Evolutionary conservation across 2,797 vertebrate genomes (phyloP).

Genomic region (Pantherophis alleghaniensis): DNA sequence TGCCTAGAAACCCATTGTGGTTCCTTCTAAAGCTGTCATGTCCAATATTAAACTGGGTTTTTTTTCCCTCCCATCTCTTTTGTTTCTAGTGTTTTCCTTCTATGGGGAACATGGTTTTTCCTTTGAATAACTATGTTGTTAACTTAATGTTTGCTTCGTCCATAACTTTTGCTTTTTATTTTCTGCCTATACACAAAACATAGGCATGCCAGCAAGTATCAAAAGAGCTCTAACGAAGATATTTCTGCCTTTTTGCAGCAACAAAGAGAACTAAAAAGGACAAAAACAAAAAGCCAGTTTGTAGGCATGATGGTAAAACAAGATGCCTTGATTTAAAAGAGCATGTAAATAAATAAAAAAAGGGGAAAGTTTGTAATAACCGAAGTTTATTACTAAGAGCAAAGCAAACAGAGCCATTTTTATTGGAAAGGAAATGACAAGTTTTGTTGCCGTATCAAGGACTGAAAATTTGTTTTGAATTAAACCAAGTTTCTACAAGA

Average conservation of each 20-base stretch:
- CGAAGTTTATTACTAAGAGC: background rate
- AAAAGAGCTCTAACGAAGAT: constrained; percentile 31
- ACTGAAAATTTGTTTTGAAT: background rate
- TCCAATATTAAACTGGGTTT: background rate
- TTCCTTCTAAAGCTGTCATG: background rate
- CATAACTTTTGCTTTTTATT: constrained; percentile 30
- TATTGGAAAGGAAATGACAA: background rate
- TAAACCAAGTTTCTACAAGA: background rate
- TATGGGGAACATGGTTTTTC: background rate
- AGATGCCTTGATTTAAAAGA: constrained; percentile 12
- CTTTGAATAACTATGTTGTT: constrained; percentile 19
- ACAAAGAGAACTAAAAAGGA: constrained; percentile 17
- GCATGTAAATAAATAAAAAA: constrained; percentile 27
- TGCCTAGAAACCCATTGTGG: background rate
- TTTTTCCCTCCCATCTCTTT: too few species aligned
- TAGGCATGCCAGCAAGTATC: constrained; percentile 46
- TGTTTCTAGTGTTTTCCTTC: background rate
- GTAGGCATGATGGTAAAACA: background rate
- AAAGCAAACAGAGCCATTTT: background rate
- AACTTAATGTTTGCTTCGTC: constrained; percentile 46
- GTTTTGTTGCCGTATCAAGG: constrained; percentile 2
- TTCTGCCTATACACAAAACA: constrained; percentile 44
- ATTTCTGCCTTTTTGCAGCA: constrained; percentile 10
- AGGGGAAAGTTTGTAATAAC: constrained; percentile 9
- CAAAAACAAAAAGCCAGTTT: background rate